These are phyloP conservation scores for Meleagris gallopavo DNA, from an alignment of 2,113 vertebrate species.

Conservation along the genomic window DNA sequence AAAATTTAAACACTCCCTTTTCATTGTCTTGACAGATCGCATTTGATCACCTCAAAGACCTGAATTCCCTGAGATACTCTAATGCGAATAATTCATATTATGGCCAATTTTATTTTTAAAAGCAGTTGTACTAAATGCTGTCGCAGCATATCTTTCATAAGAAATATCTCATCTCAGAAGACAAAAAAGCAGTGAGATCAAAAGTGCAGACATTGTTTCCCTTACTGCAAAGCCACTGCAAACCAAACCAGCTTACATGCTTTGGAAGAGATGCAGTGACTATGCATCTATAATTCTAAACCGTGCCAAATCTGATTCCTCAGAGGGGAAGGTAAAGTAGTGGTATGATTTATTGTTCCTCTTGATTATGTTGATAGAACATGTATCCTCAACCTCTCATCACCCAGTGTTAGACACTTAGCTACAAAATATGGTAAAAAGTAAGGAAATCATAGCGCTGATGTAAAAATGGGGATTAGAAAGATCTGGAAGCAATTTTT, in stretches of 20 bases:
- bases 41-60: background rate
- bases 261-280: conserved; percentile 21
- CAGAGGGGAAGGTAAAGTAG: background rate
- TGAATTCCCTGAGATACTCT: background rate
- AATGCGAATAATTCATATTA: conserved; percentile 59
- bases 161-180: conserved; percentile 19
- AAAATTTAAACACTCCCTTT: conserved; percentile 9
- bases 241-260: background rate
- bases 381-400: conserved; percentile 36
- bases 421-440: conserved; percentile 46
- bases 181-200: background rate
- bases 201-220: background rate
- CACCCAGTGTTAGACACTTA: background rate
- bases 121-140: background rate
- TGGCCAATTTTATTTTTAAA: conserved; percentile 38
- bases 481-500: conserved; percentile 32
- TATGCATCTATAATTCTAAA: conserved; percentile 32
- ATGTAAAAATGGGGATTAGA: conserved; percentile 51
- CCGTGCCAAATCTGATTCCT: conserved; percentile 56
- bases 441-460: conserved; percentile 3
- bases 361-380: conserved; percentile 60
- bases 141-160: conserved; percentile 1
- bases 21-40: conserved; percentile 8
- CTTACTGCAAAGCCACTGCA: background rate
- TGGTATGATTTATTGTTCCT: conserved; percentile 46